Conservation (phyloP, 2,797 vertebrate species). For the Coracias cyanogaster region DNA sequence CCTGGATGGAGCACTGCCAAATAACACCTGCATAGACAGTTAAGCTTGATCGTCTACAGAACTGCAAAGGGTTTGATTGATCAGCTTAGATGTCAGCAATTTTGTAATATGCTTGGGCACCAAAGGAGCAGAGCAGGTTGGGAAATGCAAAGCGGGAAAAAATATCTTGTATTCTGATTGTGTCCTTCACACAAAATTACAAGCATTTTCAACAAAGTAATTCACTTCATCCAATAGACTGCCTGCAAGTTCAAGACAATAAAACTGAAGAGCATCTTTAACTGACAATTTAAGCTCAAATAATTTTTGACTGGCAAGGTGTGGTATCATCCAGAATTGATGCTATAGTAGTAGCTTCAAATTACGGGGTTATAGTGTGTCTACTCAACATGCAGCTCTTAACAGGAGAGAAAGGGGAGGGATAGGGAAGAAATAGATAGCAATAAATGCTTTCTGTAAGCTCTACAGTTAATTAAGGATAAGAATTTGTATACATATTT, state of each 20-base stretch:
- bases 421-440: not conserved
- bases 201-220: conserved; percentile 48
- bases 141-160: not conserved
- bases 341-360: conserved; percentile 26
- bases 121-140: conserved; percentile 12
- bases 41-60: conserved; percentile 19
- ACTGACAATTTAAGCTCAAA: conserved; percentile 55
- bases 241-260: conserved; percentile 45
- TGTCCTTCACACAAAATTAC: conserved; percentile 49
- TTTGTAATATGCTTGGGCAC: conserved; percentile 25
- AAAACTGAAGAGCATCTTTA: conserved; percentile 43
- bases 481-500: conserved; percentile 8
- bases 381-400: conserved; percentile 53
- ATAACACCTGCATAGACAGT: conserved; percentile 18
- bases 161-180: conserved; percentile 7
- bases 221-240: conserved; percentile 50
- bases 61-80: conserved; percentile 28
- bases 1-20: conserved; percentile 9
- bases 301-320: conserved; percentile 41
- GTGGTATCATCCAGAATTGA: conserved; percentile 54
- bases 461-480: conserved; percentile 40
- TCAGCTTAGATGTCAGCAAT: conserved; percentile 51
- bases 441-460: conserved; percentile 3
- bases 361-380: conserved; percentile 27
- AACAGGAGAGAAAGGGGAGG: not conserved